A percentile compares a stretch with the other conserved stretches of the same genome.
These are phyloP conservation scores for Myotis yumanensis DNA, from an alignment of 2,113 vertebrate genomes.

Conservation along the genomic window DNA sequence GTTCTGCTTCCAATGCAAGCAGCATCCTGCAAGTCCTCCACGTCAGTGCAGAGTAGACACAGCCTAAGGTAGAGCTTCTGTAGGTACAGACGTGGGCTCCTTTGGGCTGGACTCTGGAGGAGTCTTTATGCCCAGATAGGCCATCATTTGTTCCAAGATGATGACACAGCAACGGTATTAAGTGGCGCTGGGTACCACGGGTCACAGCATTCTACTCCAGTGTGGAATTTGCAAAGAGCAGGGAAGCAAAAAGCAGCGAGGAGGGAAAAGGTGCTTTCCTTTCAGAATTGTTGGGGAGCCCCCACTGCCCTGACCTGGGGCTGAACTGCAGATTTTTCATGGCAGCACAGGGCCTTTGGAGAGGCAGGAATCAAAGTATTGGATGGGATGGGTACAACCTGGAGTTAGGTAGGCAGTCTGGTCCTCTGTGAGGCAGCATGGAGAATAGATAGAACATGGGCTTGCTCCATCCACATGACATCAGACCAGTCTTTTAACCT, in stretches of 20 bases:
- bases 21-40: background rate
- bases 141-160: background rate
- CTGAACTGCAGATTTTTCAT: background rate
- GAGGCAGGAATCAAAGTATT: background rate
- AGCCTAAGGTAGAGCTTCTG: background rate
- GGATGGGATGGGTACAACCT: background rate
- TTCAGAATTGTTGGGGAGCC: background rate
- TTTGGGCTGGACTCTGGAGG: background rate
- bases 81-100: background rate
- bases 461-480: background rate
- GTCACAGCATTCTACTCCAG: background rate
- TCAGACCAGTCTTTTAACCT: background rate
- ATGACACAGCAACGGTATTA: background rate
- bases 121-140: background rate
- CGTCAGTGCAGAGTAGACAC: background rate
- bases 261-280: background rate
- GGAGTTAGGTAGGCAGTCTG: background rate
- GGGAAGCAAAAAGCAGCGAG: background rate
- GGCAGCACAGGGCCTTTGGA: background rate
- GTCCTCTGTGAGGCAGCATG: background rate
- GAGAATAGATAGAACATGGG: background rate
- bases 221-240: background rate
- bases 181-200: background rate
- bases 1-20: background rate
- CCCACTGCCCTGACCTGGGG: background rate